Conservation (phyloP, 2,113 vertebrate genomes). For the Caretta caretta region DNA sequence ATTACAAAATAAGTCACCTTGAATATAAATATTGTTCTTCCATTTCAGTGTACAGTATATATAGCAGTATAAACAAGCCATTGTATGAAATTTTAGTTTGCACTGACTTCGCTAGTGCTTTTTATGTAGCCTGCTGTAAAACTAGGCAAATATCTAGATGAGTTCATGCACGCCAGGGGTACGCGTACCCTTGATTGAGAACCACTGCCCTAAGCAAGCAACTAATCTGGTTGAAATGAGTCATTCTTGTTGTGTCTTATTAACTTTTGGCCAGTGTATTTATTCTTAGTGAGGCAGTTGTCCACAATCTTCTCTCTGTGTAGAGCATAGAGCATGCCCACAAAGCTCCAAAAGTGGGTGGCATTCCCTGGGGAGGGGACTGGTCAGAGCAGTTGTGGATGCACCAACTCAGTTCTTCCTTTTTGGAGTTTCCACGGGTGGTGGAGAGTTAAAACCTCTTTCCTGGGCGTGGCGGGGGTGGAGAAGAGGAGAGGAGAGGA, state of each 20-base stretch:
- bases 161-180: no score
- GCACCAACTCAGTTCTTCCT: not conserved
- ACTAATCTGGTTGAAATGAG: not conserved
- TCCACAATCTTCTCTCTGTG: not conserved
- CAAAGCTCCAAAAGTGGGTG: not conserved
- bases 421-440: no score
- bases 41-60: no score
- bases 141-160: no score
- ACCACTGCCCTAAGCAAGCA: not conserved
- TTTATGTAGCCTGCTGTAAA: no score
- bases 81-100: no score
- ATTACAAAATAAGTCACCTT: no score
- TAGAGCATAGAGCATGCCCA: not conserved
- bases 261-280: not conserved
- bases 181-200: no score
- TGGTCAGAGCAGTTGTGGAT: not conserved
- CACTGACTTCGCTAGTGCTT: no score
- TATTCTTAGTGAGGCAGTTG: not conserved
- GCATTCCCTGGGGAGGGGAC: not conserved
- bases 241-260: not conserved
- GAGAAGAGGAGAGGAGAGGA: no score
- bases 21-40: no score
- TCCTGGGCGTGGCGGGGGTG: not conserved
- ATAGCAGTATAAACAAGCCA: no score
- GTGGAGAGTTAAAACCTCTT: not conserved